A percentile compares a stretch with the other conserved stretches of the same genome.
phyloP scores from a whole-genome alignment of 2,888 invertebrate genomes.

The Formica aserva region DNA sequence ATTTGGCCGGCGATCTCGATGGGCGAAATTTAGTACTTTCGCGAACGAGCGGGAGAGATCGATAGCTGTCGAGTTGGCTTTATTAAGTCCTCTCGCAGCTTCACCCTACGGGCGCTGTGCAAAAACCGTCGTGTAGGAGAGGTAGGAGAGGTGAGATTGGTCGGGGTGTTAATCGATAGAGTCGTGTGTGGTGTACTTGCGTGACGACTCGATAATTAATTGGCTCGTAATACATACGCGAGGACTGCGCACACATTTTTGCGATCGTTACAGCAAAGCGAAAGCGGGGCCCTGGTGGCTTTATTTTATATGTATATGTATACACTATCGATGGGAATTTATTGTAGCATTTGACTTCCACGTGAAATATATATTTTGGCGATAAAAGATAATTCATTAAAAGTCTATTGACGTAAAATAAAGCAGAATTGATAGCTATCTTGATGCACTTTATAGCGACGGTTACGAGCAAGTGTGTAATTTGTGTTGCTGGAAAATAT shows the following conservation, averaged over 20 bases:
- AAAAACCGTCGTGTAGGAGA: slow-evolving; percentile 35
- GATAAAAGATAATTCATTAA: slow-evolving; percentile 41
- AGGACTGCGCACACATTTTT: slow-evolving; percentile 33
- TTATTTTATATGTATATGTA: slow-evolving; percentile 21
- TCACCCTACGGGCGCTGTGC: slow-evolving; percentile 8
- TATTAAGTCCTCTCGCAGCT: slow-evolving; percentile 49
- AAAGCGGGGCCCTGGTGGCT: background rate
- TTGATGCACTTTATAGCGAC: slow-evolving; percentile 13
- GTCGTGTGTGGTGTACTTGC: slow-evolving; percentile 49
- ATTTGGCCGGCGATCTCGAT: slow-evolving; percentile 35
- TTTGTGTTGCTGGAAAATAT: slow-evolving; percentile 33
- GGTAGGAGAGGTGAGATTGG: slow-evolving; percentile 28
- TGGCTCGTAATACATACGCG: slow-evolving; percentile 6
- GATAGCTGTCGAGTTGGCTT: slow-evolving; percentile 53
- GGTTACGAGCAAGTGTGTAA: slow-evolving; percentile 32
- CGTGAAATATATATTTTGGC: slow-evolving; percentile 18
- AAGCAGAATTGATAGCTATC: slow-evolving; percentile 1
- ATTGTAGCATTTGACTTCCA: slow-evolving; percentile 34
- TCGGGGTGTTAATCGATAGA: slow-evolving; percentile 57
- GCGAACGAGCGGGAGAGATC: slow-evolving; percentile 43
- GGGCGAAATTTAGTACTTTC: slow-evolving; percentile 41
- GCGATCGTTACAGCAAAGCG: slow-evolving; percentile 4
- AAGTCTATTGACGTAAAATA: background rate
- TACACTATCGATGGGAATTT: slow-evolving; percentile 9
- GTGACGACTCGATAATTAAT: slow-evolving; percentile 62